These are phyloP conservation scores for Philereme transversata DNA, from an alignment of 2,888 invertebrate genomes.

Conservation along the genomic window DNA sequence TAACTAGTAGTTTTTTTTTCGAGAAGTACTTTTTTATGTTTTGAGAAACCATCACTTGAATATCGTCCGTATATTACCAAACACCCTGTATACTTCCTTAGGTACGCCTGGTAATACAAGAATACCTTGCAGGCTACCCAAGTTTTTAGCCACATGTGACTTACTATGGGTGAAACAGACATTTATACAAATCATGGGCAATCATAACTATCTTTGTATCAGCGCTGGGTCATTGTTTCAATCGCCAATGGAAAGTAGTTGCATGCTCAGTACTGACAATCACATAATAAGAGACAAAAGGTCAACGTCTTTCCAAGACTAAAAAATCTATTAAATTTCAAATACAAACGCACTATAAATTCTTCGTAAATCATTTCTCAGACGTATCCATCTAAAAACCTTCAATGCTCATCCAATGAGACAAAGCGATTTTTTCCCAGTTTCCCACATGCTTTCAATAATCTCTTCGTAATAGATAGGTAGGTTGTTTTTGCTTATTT, in stretches of 20 bases:
- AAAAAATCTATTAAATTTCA: slow-evolving; percentile 12
- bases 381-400: slow-evolving; percentile 10
- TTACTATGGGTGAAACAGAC: too few relatives aligned
- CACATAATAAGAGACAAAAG: neutral
- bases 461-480: slow-evolving; percentile 47
- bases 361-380: slow-evolving; percentile 20
- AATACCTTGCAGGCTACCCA: too few relatives aligned
- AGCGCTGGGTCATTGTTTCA: too few relatives aligned
- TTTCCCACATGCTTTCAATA: slow-evolving; percentile 65
- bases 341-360: slow-evolving; percentile 24
- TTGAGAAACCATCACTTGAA: too few relatives aligned
- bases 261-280: neutral
- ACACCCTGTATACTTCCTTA: too few relatives aligned
- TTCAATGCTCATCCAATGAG: slow-evolving; percentile 29
- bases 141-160: too few relatives aligned
- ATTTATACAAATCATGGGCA: too few relatives aligned
- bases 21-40: too few relatives aligned
- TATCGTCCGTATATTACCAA: too few relatives aligned
- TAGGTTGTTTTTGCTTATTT: slow-evolving; percentile 32
- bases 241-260: slow-evolving; percentile 8
- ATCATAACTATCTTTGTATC: too few relatives aligned
- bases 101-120: too few relatives aligned
- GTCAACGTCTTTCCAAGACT: slow-evolving; percentile 10
- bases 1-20: too few relatives aligned
- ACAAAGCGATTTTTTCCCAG: slow-evolving; percentile 52